A percentile compares a stretch with the other conserved stretches of the same genome.
Evolutionary conservation across 2,113 vertebrate species (phyloP).

Genomic region (Tympanuchus pallidicinctus): DNA sequence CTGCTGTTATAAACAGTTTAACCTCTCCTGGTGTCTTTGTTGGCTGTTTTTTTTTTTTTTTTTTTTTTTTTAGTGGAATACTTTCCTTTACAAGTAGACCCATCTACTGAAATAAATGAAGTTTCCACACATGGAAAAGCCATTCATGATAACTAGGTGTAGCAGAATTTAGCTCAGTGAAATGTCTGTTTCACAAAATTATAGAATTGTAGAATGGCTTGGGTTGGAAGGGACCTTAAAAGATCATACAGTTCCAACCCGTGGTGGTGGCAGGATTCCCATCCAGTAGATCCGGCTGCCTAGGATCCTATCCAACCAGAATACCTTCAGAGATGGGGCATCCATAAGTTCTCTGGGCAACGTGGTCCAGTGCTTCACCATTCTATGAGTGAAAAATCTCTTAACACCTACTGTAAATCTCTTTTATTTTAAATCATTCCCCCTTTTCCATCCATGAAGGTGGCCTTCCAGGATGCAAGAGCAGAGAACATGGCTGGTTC

Average conservation of each 20-base stretch:
- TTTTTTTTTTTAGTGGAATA: background rate
- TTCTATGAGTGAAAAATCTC: background rate
- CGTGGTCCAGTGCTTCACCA: background rate
- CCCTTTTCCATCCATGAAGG: background rate
- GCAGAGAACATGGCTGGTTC: background rate
- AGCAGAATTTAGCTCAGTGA: constrained; percentile 2
- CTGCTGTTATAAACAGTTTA: constrained; percentile 11
- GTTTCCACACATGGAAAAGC: background rate
- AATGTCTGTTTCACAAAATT: background rate
- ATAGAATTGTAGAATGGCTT: background rate
- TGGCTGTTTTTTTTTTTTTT: background rate
- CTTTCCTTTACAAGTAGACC: background rate
- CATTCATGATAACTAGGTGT: background rate
- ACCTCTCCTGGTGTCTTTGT: background rate
- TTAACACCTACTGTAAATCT: background rate
- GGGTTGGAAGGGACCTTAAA: background rate
- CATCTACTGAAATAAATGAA: background rate
- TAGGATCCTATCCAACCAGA: background rate
- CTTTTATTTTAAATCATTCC: background rate
- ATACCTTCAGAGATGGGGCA: background rate
- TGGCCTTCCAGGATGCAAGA: background rate
- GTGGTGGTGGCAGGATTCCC: background rate
- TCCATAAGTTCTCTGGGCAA: background rate
- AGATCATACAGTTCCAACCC: background rate
- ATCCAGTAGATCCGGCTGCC: background rate